Evolutionary conservation across 2,113 vertebrate species (phyloP).

Genomic region (Aleadryas rufinucha): DNA sequence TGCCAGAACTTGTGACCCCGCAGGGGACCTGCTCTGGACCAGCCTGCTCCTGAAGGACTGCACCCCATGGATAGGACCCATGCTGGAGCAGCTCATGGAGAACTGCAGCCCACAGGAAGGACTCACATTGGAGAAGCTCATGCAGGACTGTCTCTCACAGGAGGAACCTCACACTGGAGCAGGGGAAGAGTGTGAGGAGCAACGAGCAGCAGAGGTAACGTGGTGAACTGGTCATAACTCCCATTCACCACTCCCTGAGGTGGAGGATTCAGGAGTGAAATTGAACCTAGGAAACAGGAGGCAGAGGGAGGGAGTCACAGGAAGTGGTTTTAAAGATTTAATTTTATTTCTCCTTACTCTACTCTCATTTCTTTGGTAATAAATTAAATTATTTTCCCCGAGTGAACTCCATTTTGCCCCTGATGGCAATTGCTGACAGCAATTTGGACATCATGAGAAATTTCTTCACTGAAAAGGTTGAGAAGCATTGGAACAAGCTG

Average conservation of each 20-base stretch:
- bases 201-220: background rate
- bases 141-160: no score
- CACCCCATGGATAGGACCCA: no score
- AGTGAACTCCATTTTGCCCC: background rate
- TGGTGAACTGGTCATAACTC: background rate
- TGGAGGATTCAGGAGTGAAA: background rate
- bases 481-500: background rate
- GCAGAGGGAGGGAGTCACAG: fast-evolving
- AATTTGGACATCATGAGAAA: background rate
- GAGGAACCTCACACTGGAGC: background rate
- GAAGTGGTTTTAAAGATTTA: background rate
- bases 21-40: fast-evolving
- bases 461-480: background rate
- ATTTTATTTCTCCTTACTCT: background rate
- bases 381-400: background rate
- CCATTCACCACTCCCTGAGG: background rate
- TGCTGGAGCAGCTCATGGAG: fast-evolving
- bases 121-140: background rate
- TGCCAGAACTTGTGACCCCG: background rate
- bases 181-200: background rate
- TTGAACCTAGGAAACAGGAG: background rate
- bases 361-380: background rate
- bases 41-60: background rate
- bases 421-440: background rate
- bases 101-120: background rate